Base-by-base conservation (phyloP, 2,113 vertebrate species). In the Takifugu flavidus region DNA sequence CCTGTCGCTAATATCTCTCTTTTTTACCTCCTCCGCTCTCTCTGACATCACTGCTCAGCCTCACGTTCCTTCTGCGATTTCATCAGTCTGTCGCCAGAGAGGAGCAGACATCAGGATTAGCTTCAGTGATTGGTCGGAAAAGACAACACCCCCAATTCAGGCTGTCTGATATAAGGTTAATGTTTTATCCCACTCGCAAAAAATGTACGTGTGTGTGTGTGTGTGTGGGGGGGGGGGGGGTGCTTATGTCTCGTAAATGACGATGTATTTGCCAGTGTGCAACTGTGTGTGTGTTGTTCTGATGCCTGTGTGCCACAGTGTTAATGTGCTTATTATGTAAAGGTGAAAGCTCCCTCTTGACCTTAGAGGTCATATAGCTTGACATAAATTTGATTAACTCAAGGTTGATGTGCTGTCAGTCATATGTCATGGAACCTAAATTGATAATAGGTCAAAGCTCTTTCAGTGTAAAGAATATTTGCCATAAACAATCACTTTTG, bases 51-150 rank as follows among this genome's bases (percentile, higher is more conserved):
- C 25, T 25, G 27, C 59, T 61, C 50, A n/a, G 39, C 62, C 62
- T 49, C 45, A 29, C 45, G 51, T 56, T 58, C 63, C 42, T 53
- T 46, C 56, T 53, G 29, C 34, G 46, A 50, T 84, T 67, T 70
- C 65, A 59, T 72, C 55, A 25, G 50, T 28, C 53, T 83, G 79
- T 80, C 34, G 29, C 80, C 77, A 82, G 56, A 53, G 57, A 47
- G 65, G 42, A 62, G 50, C 50, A 57, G 25, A 49, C 74, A 45
- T 49, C 53, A 11, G 53, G 44, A 45, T 60, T 20, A 11, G 45
- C 53, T 10, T 39, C 65, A 55, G 49, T 74, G 74, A 87, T 85
- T 88, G 84, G 86, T 49, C 13, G 25, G 42, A 27, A 39, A 49
- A 58, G 80, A 66, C 75, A 62, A 79, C 81, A 28, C 78, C 79